Base-by-base conservation (phyloP, 2,113 vertebrate species). In the Macrotus californicus region DNA sequence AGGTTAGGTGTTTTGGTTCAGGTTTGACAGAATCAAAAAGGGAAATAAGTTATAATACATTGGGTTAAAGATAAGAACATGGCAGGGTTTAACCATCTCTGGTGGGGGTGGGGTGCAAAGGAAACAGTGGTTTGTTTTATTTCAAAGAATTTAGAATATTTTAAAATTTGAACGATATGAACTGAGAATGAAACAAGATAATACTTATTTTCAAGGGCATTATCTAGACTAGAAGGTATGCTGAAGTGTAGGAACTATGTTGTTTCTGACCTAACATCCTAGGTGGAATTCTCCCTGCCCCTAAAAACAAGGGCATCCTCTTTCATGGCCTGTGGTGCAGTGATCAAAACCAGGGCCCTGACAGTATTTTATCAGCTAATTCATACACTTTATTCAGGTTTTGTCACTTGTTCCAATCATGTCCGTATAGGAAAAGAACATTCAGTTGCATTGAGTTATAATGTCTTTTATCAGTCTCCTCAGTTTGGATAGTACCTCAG, bases 121-220 rank as follows among this genome's bases (percentile, higher is more conserved):
- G 21, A 94, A 91, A 48, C 13, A 69, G 31, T 82, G 61, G 9
- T 34, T 87, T 41, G 34, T 94, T 79, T 91, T 36, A 54, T 73
- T 94, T 91, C 83, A 88, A 95, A 88, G 31, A 94, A 56, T 75
- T 87, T 56, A 88, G 46, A 92, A 13, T 94, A 81, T 77, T 92
- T 93, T 73, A 36, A 93, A 95, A 80, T 88, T 80, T 66, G 46
- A 61, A 39, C 56, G 70, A 59, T 48, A 34, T 88, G 80, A 81
- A 54, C 39, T 73, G 29, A 91, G 56, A 87, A 84, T 66, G 69
- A 89, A 86, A 21, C 14, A 54, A 92, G 88, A 19, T 82, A 59
- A 52, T 61, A 59, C 72, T 91, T 69, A 56, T 39, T 89, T 87
- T 82, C 12, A 79, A 64, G 50, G 64, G 22, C 81, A 80, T 90